Base-by-base conservation (phyloP, 2,113 vertebrate genomes). In the Tetrax tetrax region DNA sequence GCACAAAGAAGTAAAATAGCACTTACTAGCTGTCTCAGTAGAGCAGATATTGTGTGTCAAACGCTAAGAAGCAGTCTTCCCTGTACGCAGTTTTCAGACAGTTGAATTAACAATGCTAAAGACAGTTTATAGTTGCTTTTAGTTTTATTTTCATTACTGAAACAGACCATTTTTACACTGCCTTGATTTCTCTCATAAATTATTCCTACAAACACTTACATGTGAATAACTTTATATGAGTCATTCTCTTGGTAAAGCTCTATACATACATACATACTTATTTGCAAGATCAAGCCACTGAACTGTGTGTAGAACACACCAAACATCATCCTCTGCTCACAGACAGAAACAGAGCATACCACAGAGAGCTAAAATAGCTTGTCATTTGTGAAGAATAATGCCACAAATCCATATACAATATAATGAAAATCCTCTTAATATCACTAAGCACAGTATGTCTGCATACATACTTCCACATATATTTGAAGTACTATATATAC, bases 381-480 rank as follows among this genome's bases (percentile, higher is more conserved):
- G 29, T 75, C 60, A 71, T 87, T 93, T 27, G 7, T 88, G 72
- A 94, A 72, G 31, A 93, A 83, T 83, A 96, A 61, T 87, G 35
- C n/a, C 51, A n/a, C 53, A 90, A 93, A 96, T 83, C 76, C 76
- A 90, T 28, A 70, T 8, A 83, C 12, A 77, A 43, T 70, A 77
- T 72, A 80, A 85, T 75, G 48, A 86, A 93, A 94, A 95, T 95
- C 92, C 68, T 93, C 71, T 93, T 95, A 90, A 89, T 92, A 81
- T 90, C 89, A 31, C 43, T 83, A 71, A 92, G 59, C 48, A 64
- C 33, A 72, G 12, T 60, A 80, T 51, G 57, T 22, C 54, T 91
- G 45, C 81, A 87, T 77, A 50, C 15, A 43, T 59, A 54, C 70
- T 87, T 90, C 31, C 50, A 47, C 59, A 38, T 82, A 61, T 43